phyloP scores from a whole-genome alignment of 2,888 invertebrate species.

The Isoperla grammatica region DNA sequence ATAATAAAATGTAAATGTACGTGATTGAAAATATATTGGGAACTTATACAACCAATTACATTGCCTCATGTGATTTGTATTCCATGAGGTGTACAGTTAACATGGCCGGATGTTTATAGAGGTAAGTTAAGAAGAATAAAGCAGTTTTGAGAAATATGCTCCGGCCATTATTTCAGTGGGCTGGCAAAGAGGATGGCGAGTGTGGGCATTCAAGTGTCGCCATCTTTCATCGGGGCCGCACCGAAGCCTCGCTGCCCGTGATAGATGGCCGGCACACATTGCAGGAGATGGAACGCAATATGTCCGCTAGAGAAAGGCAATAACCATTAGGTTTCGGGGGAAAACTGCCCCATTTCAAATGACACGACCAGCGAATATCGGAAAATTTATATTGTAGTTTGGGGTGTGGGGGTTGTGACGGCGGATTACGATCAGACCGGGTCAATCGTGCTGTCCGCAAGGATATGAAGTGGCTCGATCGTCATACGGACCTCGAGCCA shows the following conservation, averaged over 20 bases:
- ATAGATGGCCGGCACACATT: slow-evolving; percentile 54
- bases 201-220: slow-evolving; percentile 9
- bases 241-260: slow-evolving; percentile 40
- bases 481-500: background rate
- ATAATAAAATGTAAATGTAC: too few relatives aligned
- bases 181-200: background rate
- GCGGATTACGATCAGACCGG: slow-evolving; percentile 26
- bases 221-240: slow-evolving; percentile 16
- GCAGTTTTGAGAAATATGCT: too few relatives aligned
- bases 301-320: slow-evolving; percentile 55
- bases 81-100: too few relatives aligned
- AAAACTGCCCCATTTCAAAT: slow-evolving; percentile 56
- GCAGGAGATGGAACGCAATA: slow-evolving; percentile 56
- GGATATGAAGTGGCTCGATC: slow-evolving; percentile 25
- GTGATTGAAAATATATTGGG: too few relatives aligned
- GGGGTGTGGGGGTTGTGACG: slow-evolving; percentile 16
- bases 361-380: slow-evolving; percentile 56
- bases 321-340: slow-evolving; percentile 55
- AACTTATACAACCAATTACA: too few relatives aligned
- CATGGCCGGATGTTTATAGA: too few relatives aligned
- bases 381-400: slow-evolving; percentile 49
- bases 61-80: too few relatives aligned
- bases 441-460: slow-evolving; percentile 20
- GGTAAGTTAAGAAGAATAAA: too few relatives aligned
- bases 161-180: background rate